Evolutionary conservation across 1,140 invertebrate species (phyloP).

Genomic region (Chrysoperla carnea): DNA sequence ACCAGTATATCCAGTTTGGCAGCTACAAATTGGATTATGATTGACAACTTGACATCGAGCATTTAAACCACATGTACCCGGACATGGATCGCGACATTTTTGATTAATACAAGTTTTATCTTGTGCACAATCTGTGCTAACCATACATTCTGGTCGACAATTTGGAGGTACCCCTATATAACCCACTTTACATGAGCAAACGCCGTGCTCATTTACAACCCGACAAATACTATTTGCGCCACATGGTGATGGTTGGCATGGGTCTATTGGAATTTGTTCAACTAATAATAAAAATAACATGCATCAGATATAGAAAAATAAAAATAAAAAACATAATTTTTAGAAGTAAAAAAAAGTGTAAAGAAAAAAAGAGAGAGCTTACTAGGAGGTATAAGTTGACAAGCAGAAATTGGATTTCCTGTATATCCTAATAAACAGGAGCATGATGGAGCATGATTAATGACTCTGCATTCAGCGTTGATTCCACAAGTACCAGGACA

Average conservation of each 20-base stretch:
- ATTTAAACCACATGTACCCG: conserved; percentile 42
- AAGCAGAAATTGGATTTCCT: conserved; percentile 48
- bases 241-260: conserved; percentile 52
- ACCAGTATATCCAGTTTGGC: conserved; percentile 42
- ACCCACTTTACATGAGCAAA: conserved; percentile 40
- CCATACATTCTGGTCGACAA: conserved; percentile 42
- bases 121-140: conserved; percentile 36
- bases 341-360: background rate
- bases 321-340: conserved; percentile 2
- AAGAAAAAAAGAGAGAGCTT: conserved; percentile 12
- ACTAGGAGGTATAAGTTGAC: conserved; percentile 32
- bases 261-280: conserved; percentile 21
- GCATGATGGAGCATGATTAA: conserved; percentile 58
- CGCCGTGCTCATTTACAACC: conserved; percentile 33
- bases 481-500: conserved; percentile 54
- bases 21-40: conserved; percentile 47
- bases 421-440: conserved; percentile 39
- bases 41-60: conserved; percentile 50
- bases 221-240: conserved; percentile 48
- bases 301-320: conserved; percentile 18
- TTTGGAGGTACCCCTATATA: conserved; percentile 39
- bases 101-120: conserved; percentile 38
- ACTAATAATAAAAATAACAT: conserved; percentile 2
- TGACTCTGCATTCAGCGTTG: conserved; percentile 58
- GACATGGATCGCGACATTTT: conserved; percentile 42